Base-by-base conservation (phyloP, 2,888 invertebrate species). In the Tricholauxania praeusta region DNA sequence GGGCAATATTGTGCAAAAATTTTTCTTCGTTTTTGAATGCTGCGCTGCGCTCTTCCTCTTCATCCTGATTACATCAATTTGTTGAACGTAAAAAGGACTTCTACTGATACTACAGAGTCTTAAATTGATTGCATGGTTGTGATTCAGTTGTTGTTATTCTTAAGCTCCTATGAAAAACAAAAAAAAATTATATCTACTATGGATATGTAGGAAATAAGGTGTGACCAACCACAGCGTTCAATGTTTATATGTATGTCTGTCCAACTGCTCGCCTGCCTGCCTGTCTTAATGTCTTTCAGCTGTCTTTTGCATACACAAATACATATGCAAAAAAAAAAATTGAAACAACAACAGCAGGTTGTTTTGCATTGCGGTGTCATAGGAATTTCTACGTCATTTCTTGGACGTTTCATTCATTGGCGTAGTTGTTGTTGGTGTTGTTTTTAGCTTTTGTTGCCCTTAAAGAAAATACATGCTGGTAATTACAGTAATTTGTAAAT, bases 401-500 rank as follows among this genome's bases (percentile, higher is more conserved):
- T n/a, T 17, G 14, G 10, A 39, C 10, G 10, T 32, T 32, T 39
- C 47, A 47, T 32, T 32, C 19, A 17, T 39, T 63, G 63, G 17
- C 48, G 64, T 49, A n/a, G 63, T 63, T 63, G 63, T 48, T 63
- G 47, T 17, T 63, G 63, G 3, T 63, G 47, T 63, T 63, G 70
- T 68, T 49, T 64, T 72, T 74, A 65, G 68, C 66, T 57, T 80
- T 78, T 78, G 79, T 77, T 80, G 80, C 80, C 79, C 80, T 79
- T 79, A 78, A 81, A 81, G 80, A 82, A 81, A 81, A 81, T 80
- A 81, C 80, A 80, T 80, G 80, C 79, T 79, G 78, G 81, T 82
- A 82, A 81, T 82, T 82, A 82, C 80, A 79, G 82, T 82, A 82
- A 82, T 82, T 82, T 82, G 80, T 81, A 79, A 80, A 79, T 79